Conservation (phyloP, 2,888 invertebrate species). For the Diploptera punctata region DNA sequence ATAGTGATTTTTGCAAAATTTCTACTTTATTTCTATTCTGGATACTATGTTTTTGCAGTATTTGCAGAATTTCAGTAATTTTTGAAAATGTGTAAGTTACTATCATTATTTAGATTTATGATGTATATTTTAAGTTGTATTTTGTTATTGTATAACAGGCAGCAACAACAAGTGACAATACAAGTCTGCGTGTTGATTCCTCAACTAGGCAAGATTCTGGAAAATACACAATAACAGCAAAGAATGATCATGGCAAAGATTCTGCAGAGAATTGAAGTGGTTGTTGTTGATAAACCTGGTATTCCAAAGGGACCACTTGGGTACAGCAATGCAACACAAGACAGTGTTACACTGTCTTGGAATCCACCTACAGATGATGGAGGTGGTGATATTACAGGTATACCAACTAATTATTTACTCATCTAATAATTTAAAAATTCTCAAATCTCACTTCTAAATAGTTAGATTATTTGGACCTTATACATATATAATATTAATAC, state of each 20-base stretch:
- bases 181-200: slow-evolving; percentile 82
- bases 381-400: slow-evolving; percentile 85
- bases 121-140: not conserved
- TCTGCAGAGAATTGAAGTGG: slow-evolving; percentile 92
- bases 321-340: slow-evolving; percentile 84
- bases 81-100: too few relatives aligned
- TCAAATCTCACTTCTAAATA: too few relatives aligned
- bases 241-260: slow-evolving; percentile 87
- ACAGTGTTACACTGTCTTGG: slow-evolving; percentile 87
- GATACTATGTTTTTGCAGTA: too few relatives aligned
- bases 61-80: too few relatives aligned
- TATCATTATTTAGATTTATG: too few relatives aligned
- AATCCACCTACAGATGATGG: slow-evolving; percentile 90
- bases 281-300: slow-evolving; percentile 91
- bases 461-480: too few relatives aligned
- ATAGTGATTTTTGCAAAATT: too few relatives aligned
- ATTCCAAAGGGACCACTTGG: slow-evolving; percentile 87
- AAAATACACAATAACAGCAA: slow-evolving; percentile 83
- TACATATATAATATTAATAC: too few relatives aligned
- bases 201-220: slow-evolving; percentile 89
- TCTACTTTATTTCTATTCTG: too few relatives aligned
- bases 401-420: too few relatives aligned
- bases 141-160: slow-evolving; percentile 58
- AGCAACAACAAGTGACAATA: slow-evolving; percentile 83
- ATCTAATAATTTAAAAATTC: too few relatives aligned